Conservation (phyloP, 2,113 vertebrate genomes). For the Orthonyx spaldingii region DNA sequence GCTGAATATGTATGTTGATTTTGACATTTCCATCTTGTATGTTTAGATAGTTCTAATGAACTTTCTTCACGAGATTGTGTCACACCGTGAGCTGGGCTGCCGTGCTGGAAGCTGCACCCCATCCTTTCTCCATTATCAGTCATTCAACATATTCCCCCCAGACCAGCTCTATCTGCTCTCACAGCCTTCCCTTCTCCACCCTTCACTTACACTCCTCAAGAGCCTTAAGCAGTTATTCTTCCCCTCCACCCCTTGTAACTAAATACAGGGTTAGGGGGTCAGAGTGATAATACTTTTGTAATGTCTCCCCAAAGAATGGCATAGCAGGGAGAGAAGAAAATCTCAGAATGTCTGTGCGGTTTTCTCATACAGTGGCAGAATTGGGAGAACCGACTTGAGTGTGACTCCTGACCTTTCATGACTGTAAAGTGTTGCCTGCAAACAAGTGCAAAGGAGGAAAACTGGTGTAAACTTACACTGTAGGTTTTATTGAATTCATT, state of each 20-base stretch:
- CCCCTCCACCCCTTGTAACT: not conserved
- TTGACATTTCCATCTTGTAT: not conserved
- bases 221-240: not conserved
- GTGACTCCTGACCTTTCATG: not conserved
- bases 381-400: not conserved
- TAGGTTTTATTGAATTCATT: not conserved
- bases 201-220: not conserved
- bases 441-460: not conserved
- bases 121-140: not conserved
- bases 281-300: not conserved
- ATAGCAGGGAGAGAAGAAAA: not conserved
- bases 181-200: not conserved
- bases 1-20: not conserved
- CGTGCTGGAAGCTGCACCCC: not conserved
- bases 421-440: not conserved
- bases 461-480: not conserved
- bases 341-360: not conserved
- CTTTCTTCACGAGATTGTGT: not conserved
- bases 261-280: not conserved
- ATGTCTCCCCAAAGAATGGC: not conserved
- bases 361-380: not conserved
- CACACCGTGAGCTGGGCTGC: not conserved
- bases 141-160: not conserved
- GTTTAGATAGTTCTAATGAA: not conserved
- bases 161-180: not conserved